Percentiles rank a stretch among this genome's conserved stretches.
phyloP scores from a whole-genome alignment of 2,888 invertebrate species.

The Kuschelorhynchus macadamiae region DNA sequence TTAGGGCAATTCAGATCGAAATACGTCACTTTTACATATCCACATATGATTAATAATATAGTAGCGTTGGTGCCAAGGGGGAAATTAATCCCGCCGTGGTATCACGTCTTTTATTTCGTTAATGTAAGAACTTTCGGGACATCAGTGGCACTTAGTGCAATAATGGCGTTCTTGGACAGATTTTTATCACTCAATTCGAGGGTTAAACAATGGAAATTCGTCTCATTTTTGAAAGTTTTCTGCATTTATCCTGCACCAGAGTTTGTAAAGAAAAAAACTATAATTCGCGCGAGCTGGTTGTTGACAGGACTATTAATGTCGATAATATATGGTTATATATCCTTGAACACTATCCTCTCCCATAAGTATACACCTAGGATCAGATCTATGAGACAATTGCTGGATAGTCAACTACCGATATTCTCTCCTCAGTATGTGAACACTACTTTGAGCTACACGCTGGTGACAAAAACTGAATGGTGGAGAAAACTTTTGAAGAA shows the following conservation, averaged over 20 bases:
- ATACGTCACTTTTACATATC: conserved; percentile 2
- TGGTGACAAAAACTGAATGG: background rate
- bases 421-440: background rate
- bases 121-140: background rate
- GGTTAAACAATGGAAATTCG: background rate
- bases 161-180: conserved; percentile 13
- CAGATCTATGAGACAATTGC: background rate
- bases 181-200: background rate
- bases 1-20: background rate
- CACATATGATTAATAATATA: conserved; percentile 22
- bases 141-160: background rate
- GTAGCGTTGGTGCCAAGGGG: conserved; percentile 20
- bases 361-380: background rate
- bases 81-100: conserved; percentile 2
- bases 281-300: conserved; percentile 11
- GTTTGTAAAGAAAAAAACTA: background rate
- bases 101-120: background rate
- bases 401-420: background rate
- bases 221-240: background rate
- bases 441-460: background rate
- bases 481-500: background rate
- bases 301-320: background rate
- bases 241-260: background rate
- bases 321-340: conserved; percentile 2
- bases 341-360: conserved; percentile 1